Conservation (phyloP, 2,113 vertebrate genomes). For the Heterotis niloticus region DNA sequence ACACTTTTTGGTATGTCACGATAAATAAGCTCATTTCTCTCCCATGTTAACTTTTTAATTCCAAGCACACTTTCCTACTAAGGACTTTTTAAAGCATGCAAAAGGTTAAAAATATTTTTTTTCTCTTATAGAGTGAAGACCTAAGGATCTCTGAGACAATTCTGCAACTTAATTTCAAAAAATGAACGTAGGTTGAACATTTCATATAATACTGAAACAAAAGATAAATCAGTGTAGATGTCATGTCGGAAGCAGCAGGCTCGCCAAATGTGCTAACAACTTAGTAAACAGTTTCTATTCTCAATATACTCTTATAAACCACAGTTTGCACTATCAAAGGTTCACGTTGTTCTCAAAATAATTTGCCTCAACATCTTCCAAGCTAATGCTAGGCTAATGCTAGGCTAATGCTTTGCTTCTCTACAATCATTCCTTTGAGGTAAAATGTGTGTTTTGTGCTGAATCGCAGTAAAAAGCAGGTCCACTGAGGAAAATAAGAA, state of each 20-base stretch:
- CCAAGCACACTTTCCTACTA: constrained; percentile 38
- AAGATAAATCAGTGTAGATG: constrained; percentile 13
- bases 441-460: constrained; percentile 27
- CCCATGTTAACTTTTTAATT: constrained; percentile 27
- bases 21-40: constrained; percentile 26
- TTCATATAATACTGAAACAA: constrained; percentile 56
- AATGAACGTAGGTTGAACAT: constrained; percentile 15
- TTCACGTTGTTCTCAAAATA: constrained; percentile 13
- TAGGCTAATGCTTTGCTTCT: too few relatives aligned
- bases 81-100: constrained; percentile 54
- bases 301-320: constrained; percentile 20
- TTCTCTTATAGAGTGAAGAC: constrained; percentile 74
- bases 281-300: constrained; percentile 10
- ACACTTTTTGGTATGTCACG: constrained; percentile 44
- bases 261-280: constrained; percentile 26
- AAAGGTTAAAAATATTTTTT: constrained; percentile 43
- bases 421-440: constrained; percentile 32
- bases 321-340: constrained; percentile 14
- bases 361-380: not conserved
- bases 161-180: constrained; percentile 43
- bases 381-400: constrained; percentile 12
- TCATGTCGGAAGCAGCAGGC: constrained; percentile 25
- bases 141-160: constrained; percentile 65
- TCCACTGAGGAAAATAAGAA: not conserved
- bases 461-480: constrained; percentile 5